Evolutionary conservation across 2,888 invertebrate species (phyloP), one percentile per base, ranked within the genome.

Genomic region (Aphelenchoides bicaudatus): DNA sequence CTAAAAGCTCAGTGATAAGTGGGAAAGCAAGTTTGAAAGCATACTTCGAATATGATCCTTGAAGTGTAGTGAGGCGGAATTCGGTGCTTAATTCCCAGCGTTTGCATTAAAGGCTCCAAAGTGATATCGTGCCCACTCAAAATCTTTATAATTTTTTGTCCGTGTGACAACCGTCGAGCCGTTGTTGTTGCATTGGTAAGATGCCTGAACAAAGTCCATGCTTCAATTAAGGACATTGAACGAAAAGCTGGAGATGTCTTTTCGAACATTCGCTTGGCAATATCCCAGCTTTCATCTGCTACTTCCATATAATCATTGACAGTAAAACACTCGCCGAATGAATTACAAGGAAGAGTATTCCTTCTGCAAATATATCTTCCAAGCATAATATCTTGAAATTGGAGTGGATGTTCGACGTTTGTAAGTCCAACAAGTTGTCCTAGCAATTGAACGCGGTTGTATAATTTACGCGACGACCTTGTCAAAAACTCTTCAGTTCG

Each of bases 91-190:
- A 90, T 80, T 0, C 91, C 91, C 48, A 93, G 79, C 0, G 90
- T 88, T 1, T 88, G 83, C 1, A 88, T 85, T 34, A 93, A 81
- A 65, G 90, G 88, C 73, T 90, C 88, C 34, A 93, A 78, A 0
- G 92, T 92, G 74, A 88, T 88, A 80, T 93, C 93, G 73, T 93
- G 93, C 0, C 91, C 92, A 0, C 92, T 91, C 78, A 88, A 90
- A 0, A 90, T 74, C 0, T 88, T 86, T 57, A 90, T 84, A 72
- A 87, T 87, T 21, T 87, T 87, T 59, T 85, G 85, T 59, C 85
- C 56, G 38, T 60, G 56, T 0, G 56, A 54, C 25, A 52, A 59
- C 28, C 16, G 10, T n/a, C 55, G 8, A 3, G 28, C 21, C n/a
- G 16, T 54, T 21, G n/a, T 21, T 28, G 46, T 54, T n/a, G 34